Conservation (phyloP, 1,140 invertebrate genomes). For the Fopius arisanus region DNA sequence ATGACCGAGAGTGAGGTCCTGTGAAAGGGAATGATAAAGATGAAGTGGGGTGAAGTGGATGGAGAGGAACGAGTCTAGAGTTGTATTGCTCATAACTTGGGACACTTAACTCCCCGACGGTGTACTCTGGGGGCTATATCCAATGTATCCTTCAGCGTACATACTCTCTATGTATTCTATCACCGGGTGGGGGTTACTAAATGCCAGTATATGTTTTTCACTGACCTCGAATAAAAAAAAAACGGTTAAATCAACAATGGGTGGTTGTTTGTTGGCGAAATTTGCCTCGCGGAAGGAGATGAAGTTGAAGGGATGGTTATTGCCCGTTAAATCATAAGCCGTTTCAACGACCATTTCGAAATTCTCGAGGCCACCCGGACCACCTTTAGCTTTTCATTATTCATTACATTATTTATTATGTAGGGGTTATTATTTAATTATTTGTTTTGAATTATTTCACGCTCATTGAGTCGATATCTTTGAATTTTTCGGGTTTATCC, state of each 20-base stretch:
- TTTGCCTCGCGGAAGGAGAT: neutral
- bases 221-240: neutral
- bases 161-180: no score
- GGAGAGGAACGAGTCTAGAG: neutral
- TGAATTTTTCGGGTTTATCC: no score
- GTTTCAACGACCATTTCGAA: neutral
- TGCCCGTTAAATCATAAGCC: neutral
- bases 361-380: neutral
- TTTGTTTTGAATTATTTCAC: no score
- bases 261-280: neutral
- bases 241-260: conserved; percentile 10
- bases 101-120: conserved; percentile 10
- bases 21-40: conserved; percentile 26
- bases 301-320: neutral
- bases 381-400: neutral
- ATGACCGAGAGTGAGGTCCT: conserved; percentile 38
- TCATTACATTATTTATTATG: neutral
- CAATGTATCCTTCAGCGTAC: neutral
- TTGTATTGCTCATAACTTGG: neutral
- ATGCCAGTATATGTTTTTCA: neutral
- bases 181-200: neutral
- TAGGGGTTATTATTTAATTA: neutral
- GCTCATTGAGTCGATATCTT: no score
- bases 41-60: neutral
- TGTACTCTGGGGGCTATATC: conserved; percentile 4